Evolutionary conservation across 2,888 invertebrate species (phyloP), one percentile per base, ranked within the genome.

Genomic region (Ormyrus labotus): DNA sequence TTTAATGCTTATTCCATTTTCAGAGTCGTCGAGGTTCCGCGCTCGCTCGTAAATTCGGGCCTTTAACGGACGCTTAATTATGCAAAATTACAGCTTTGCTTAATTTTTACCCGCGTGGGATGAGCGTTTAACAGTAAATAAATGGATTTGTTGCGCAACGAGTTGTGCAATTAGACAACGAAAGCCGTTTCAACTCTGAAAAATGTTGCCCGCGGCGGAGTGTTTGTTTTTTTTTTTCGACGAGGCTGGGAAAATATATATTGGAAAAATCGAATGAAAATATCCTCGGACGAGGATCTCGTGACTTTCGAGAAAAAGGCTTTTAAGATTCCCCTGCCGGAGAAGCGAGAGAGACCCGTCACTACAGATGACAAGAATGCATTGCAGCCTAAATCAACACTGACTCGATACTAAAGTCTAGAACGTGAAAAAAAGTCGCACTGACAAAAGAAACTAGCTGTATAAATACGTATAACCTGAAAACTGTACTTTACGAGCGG

Each of bases 221-320:
- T 34, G 34, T 34, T 34, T 34, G 34, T 34, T 34, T 4, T 34
- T 34, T 34, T 4, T 34, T 34, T 4, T 34, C 34, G 2, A 34
- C 13, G n/a, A 60, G 34, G 34, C 7, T 34, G 5, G 34, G 7
- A 8, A 6, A 47, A 47, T 63, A 47, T 4, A 6, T 63, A 63
- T 47, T 47, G 10, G 45, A 47, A 63, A 63, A 63, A 63, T 63
- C 9, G 5, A 58, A 58, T n/a, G 58, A 63, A 10, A 63, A 34
- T 10, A 63, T 47, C 4, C 9, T 47, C 57, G 47, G 48, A 57
- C 19, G 57, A 57, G 48, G 69, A 69, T 69, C 19, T 47, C 47
- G 4, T 69, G 69, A 57, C 57, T 69, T 69, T 69, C 13, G 47
- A 51, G 55, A 69, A 57, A 69, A 10, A 69, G 34, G 55, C 48